A percentile compares a stretch with the other conserved stretches of the same genome.
Conservation (phyloP, 2,113 vertebrate genomes). For the Paracanthobrama guichenoti region DNA sequence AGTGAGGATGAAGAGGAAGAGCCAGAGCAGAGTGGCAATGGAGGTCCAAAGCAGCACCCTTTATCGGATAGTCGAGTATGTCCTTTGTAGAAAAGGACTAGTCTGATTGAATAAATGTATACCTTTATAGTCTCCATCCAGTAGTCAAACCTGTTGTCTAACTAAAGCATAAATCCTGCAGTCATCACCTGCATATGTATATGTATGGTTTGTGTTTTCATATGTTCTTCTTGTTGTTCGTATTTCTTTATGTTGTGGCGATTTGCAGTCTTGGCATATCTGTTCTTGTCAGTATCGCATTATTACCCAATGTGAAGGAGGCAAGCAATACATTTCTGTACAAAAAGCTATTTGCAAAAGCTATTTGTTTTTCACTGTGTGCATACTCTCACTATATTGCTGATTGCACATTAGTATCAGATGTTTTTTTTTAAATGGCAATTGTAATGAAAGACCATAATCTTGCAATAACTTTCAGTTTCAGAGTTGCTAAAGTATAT, state of each 20-base stretch:
- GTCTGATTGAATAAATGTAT: not conserved
- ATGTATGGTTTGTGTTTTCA: conserved; percentile 12
- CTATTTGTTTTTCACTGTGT: not conserved
- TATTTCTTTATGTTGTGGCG: conserved; percentile 13
- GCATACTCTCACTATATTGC: not conserved
- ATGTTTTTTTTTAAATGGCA: not conserved
- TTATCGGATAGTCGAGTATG: conserved; percentile 44
- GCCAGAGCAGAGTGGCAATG: conserved; percentile 31
- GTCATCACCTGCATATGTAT: not conserved
- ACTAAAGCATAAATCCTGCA: conserved; percentile 10
- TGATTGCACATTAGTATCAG: not conserved
- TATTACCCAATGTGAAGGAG: not conserved
- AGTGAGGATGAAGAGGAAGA: conserved; percentile 47
- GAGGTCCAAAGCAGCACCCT: conserved; percentile 33
- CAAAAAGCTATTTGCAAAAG: not conserved
- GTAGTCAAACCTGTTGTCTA: not conserved
- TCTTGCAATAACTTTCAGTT: not conserved
- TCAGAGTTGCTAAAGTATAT: not conserved
- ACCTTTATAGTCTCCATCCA: conserved; percentile 1
- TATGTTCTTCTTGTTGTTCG: not conserved
- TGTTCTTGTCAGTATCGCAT: not conserved
- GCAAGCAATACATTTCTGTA: not conserved
- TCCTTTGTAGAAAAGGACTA: conserved; percentile 41
- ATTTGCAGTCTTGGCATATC: conserved; percentile 20
- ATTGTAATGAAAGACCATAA: not conserved